phyloP scores from a whole-genome alignment of 1,140 invertebrate species.

The Hypothenemus hampei region DNA sequence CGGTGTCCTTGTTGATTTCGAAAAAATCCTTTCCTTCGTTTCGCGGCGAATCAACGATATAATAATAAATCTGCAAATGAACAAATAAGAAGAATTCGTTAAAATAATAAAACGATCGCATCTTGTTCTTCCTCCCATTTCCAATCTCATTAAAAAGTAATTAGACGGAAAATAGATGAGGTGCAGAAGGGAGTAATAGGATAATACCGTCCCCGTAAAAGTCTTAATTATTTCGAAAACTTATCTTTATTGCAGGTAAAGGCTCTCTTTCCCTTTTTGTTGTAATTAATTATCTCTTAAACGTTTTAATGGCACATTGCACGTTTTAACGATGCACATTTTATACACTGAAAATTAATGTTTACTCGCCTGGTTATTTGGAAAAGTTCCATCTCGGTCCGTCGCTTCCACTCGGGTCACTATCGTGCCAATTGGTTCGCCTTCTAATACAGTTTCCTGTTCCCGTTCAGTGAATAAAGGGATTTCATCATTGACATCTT shows the following conservation, averaged over 20 bases:
- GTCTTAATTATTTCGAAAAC: too few species aligned
- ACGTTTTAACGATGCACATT: too few species aligned
- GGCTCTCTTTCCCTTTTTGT: too few species aligned
- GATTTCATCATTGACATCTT: conserved; percentile 96
- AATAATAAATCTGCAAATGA: conserved; percentile 78
- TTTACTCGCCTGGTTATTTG: conserved; percentile 88
- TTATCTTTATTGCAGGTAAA: too few species aligned
- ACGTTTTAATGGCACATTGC: too few species aligned
- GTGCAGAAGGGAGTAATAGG: too few species aligned
- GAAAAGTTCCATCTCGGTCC: conserved; percentile 92
- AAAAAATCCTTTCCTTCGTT: conserved; percentile 93
- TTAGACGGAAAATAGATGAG: too few species aligned
- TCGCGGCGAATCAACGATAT: conserved; percentile 80
- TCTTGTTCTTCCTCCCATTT: neutral
- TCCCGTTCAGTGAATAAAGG: conserved; percentile 90
- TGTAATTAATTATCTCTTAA: too few species aligned
- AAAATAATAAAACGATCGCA: neutral
- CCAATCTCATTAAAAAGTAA: neutral
- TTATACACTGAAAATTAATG: too few species aligned
- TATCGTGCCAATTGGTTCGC: conserved; percentile 88
- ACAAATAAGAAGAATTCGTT: too few species aligned
- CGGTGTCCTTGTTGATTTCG: conserved; percentile 88
- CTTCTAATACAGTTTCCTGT: conserved; percentile 90
- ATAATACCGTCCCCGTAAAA: too few species aligned
- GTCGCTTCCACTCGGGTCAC: conserved; percentile 95